Percentiles rank a stretch among this genome's conserved stretches.
phyloP scores from a whole-genome alignment of 2,113 vertebrate genomes.

The Zapornia atra region DNA sequence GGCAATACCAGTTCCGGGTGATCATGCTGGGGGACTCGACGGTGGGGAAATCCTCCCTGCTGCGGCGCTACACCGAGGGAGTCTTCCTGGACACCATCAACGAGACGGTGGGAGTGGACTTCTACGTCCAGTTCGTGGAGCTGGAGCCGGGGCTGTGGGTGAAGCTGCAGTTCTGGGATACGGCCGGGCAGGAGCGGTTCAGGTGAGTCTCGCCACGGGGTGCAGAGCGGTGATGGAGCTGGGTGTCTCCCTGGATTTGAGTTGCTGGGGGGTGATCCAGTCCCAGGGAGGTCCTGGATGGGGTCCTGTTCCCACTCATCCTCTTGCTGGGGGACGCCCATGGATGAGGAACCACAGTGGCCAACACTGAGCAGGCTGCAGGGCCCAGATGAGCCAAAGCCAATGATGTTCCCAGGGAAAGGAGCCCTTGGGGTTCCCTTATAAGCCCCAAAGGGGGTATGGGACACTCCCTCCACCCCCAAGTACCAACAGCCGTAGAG shows the following conservation, averaged over 20 bases:
- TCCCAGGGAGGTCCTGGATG: rapidly evolving
- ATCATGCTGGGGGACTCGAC: conserved; percentile 88
- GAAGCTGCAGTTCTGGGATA: conserved; percentile 93
- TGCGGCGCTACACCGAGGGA: conserved; percentile 83
- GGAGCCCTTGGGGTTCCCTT: background rate
- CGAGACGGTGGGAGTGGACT: conserved; percentile 87
- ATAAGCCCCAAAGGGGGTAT: background rate
- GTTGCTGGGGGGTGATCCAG: background rate
- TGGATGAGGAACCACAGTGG: background rate
- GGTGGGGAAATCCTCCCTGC: conserved; percentile 86
- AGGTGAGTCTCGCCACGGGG: conserved; percentile 63
- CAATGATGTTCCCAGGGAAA: background rate
- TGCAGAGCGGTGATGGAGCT: too few species aligned
- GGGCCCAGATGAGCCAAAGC: background rate
- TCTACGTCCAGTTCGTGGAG: conserved; percentile 86
- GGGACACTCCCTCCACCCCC: too few species aligned
- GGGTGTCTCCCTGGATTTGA: background rate
- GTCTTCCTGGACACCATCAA: conserved; percentile 79
- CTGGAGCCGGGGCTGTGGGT: conserved; percentile 78
- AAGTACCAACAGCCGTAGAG: too few species aligned
- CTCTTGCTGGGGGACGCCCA: background rate
- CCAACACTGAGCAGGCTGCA: background rate
- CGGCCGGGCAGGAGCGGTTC: conserved; percentile 88
- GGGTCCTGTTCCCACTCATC: too few species aligned
- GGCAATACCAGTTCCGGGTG: conserved; percentile 89